These are phyloP conservation scores for Drosophila asahinai DNA, from an alignment of 1,140 invertebrate genomes.

Conservation along the genomic window DNA sequence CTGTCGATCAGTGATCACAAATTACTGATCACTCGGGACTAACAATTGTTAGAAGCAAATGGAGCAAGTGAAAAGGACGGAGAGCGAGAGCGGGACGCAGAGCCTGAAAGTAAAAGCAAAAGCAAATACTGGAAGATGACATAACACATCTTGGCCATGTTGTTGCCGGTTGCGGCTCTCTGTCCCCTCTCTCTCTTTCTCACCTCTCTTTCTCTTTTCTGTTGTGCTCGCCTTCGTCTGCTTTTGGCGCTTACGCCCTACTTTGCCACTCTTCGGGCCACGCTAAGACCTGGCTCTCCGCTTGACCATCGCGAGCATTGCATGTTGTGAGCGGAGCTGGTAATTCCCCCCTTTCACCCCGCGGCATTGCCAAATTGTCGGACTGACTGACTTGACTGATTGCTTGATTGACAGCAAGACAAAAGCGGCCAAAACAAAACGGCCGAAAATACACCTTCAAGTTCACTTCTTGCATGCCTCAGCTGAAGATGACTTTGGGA, in stretches of 20 bases:
- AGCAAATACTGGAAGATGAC: slow-evolving; percentile 38
- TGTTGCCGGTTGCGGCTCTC: slow-evolving; percentile 27
- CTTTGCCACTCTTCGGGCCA: slow-evolving; percentile 31
- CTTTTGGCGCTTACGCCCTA: slow-evolving; percentile 62
- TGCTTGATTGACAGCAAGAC: slow-evolving; percentile 28
- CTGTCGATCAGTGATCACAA: slow-evolving; percentile 10
- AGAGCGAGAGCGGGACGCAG: background rate
- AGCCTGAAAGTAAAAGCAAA: slow-evolving; percentile 48
- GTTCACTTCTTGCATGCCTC: slow-evolving; percentile 36
- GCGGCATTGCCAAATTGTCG: slow-evolving; percentile 41
- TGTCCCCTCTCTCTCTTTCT: background rate
- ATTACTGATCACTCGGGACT: slow-evolving; percentile 22
- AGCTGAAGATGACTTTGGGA: slow-evolving; percentile 34
- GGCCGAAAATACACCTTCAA: slow-evolving; percentile 41
- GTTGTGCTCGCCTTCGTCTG: slow-evolving; percentile 30
- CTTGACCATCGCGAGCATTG: slow-evolving; percentile 43
- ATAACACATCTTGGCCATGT: slow-evolving; percentile 38
- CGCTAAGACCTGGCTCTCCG: slow-evolving; percentile 17
- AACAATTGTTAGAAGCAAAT: slow-evolving; percentile 50
- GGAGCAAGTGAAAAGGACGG: slow-evolving; percentile 18
- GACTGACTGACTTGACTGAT: slow-evolving; percentile 29
- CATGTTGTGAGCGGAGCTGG: slow-evolving; percentile 33
- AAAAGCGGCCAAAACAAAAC: slow-evolving; percentile 31
- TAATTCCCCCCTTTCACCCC: slow-evolving; percentile 12
- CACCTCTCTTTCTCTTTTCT: slow-evolving; percentile 15